Conservation (phyloP, 2,888 invertebrate genomes). For the Alloplasta piceator region DNA sequence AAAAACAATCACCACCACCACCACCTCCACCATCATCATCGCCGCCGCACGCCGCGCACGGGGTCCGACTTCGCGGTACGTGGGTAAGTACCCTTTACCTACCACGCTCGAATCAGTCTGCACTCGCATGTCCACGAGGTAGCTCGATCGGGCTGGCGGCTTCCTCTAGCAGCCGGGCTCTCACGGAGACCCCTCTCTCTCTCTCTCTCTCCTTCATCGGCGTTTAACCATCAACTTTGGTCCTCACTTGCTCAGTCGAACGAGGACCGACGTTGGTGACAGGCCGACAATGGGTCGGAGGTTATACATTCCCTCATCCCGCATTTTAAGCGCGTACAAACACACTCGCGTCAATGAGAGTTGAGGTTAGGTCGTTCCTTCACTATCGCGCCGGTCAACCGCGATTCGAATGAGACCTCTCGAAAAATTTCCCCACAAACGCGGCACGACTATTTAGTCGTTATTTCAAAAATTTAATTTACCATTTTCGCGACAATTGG, state of each 20-base stretch:
- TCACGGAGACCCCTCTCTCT: constrained; percentile 39
- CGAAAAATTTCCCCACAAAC: background rate
- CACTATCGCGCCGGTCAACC: constrained; percentile 54
- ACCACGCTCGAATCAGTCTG: constrained; percentile 81
- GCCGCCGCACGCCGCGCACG: constrained; percentile 66
- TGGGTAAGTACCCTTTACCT: constrained; percentile 82
- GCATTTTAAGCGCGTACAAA: background rate
- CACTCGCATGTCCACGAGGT: constrained; percentile 83
- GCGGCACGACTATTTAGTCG: background rate
- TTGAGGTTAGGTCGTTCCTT: constrained; percentile 59
- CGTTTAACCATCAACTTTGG: constrained; percentile 27
- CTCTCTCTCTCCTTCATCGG: background rate
- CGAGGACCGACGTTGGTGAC: constrained; percentile 41
- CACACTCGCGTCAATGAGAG: constrained; percentile 10
- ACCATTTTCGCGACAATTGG: background rate
- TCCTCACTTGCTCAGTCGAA: constrained; percentile 41
- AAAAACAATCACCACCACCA: constrained; percentile 71
- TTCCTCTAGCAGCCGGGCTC: constrained; percentile 75
- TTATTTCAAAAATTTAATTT: constrained; percentile 3
- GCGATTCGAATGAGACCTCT: constrained; percentile 52
- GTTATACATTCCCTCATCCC: constrained; percentile 26
- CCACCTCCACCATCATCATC: constrained; percentile 71
- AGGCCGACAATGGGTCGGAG: constrained; percentile 37
- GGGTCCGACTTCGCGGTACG: constrained; percentile 72
- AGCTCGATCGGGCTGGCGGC: constrained; percentile 76